A percentile compares a stretch with the other conserved stretches of the same genome.
Evolutionary conservation across 2,888 invertebrate genomes (phyloP).

Genomic region (Phragmatobia fuliginosa): DNA sequence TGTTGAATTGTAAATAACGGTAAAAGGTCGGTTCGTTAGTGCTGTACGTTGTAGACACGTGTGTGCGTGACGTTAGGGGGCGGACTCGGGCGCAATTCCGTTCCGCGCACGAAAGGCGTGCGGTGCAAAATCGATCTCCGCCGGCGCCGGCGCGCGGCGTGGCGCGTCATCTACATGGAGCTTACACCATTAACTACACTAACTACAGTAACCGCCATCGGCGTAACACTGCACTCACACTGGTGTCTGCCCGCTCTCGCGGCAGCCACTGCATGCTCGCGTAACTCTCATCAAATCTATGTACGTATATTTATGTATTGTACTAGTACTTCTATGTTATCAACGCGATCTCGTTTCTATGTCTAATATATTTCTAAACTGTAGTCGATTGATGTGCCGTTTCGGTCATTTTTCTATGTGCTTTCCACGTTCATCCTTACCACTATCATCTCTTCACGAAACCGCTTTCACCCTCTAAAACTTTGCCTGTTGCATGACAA

Average conservation of each 20-base stretch:
- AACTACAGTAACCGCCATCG: constrained; percentile 77
- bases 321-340: constrained; percentile 36
- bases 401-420: constrained; percentile 40
- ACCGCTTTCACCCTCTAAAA: constrained; percentile 55
- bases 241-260: constrained; percentile 43
- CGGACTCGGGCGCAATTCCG: constrained; percentile 55
- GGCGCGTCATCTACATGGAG: constrained; percentile 79
- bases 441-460: constrained; percentile 44
- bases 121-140: constrained; percentile 87
- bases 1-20: constrained; percentile 85
- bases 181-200: constrained; percentile 86
- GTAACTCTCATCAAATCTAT: constrained; percentile 44
- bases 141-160: constrained; percentile 60
- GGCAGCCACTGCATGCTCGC: constrained; percentile 49
- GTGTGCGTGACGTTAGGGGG: constrained; percentile 68
- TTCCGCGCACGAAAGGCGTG: constrained; percentile 68
- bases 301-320: constrained; percentile 26
- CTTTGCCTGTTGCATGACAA: constrained; percentile 78
- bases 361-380: constrained; percentile 28
- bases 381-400: constrained; percentile 42
- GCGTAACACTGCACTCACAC: constrained; percentile 75
- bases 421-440: constrained; percentile 48
- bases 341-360: constrained; percentile 42
- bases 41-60: constrained; percentile 73
- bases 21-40: constrained; percentile 77